Conservation (phyloP, 2,113 vertebrate genomes). For the Dipodomys stephensi region DNA sequence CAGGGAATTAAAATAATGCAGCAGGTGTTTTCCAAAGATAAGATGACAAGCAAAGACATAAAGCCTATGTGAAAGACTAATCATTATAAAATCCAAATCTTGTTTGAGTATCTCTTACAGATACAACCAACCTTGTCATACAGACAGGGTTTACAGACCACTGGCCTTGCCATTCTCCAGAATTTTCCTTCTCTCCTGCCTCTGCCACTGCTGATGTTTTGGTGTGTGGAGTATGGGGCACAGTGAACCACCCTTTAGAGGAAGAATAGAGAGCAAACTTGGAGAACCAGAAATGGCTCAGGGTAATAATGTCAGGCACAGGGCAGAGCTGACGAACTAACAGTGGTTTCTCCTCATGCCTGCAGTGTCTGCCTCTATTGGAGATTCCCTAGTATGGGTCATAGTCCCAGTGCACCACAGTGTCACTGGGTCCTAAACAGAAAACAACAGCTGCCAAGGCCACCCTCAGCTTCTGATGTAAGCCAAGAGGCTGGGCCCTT, state of each 20-base stretch:
- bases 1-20: background rate
- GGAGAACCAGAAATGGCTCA: background rate
- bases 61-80: background rate
- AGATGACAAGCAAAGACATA: background rate
- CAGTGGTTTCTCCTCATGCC: background rate
- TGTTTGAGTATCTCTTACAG: too few species aligned
- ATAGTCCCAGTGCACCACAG: background rate
- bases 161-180: background rate
- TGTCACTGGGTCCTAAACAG: background rate
- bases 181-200: background rate
- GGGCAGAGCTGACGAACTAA: too few species aligned
- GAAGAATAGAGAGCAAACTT: background rate
- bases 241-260: background rate
- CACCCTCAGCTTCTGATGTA: background rate
- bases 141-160: too few species aligned
- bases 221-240: background rate
- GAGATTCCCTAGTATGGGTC: background rate
- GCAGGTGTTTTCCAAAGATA: background rate
- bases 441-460: background rate
- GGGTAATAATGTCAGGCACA: background rate
- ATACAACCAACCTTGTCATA: too few species aligned
- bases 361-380: background rate
- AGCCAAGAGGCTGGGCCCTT: background rate
- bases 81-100: too few species aligned
- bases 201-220: background rate